Evolutionary conservation across 2,888 invertebrate genomes (phyloP), one percentile per base, ranked within the genome.

Genomic region (Idaea straminata): DNA sequence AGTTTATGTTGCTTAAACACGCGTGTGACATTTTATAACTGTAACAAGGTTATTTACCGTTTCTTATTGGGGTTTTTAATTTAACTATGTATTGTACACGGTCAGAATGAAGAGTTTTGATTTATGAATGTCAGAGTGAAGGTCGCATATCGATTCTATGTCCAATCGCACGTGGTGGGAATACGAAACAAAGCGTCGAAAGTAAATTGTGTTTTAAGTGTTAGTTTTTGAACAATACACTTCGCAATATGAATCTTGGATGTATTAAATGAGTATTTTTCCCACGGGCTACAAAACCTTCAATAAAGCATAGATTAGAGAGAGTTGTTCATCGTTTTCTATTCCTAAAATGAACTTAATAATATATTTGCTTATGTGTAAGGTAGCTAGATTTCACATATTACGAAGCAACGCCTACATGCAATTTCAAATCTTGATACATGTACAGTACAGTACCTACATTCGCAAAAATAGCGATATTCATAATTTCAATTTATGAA

Each of bases 11-110:
- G 84, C 84, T 81, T 81, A 83, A 84, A 86, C 81, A 85, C 86
- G 85, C 84, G 83, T 82, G 83, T 89, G 91, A 91, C 90, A 91
- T 91, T 91, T 90, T 86, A 84, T 86, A 90, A 87, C 86, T 88
- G 87, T 89, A 91, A 88, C 91, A 89, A 91, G 91, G 91, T 84
- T 86, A 84, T 79, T 82, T 83, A 86, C 84, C 82, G 84, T 83
- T 59, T 86, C 84, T 75, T 85, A 86, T 87, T 86, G 81, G 83
- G 80, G 84, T 83, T 59, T 15, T 25, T 86, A 82, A 85, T 74
- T 69, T 79, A 81, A 75, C 74, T 76, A 72, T 74, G 76, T 80
- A 75, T 75, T 78, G 75, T 78, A 77, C 81, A 81, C 75, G 82
- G 82, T 79, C 81, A 76, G 79, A 80, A 77, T 75, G 78, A 83